Percentiles rank a stretch among this genome's conserved stretches.
Evolutionary conservation across 2,113 vertebrate genomes (phyloP).

Genomic region (Brachyhypopomus gauderio): DNA sequence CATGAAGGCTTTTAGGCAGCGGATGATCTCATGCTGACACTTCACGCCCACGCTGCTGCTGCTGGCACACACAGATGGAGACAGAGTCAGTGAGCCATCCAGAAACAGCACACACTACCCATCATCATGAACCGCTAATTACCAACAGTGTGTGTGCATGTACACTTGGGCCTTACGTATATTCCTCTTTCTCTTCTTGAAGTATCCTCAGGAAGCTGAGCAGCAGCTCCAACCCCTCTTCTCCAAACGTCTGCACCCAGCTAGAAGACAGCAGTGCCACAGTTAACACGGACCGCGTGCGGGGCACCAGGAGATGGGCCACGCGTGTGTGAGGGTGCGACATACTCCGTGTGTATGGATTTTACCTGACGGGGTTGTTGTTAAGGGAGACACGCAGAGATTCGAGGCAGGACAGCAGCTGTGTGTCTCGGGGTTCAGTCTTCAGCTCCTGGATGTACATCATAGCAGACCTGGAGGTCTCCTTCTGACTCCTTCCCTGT

Average conservation of each 20-base stretch:
- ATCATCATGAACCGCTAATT: background rate
- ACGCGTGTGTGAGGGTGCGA: background rate
- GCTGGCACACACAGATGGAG: background rate
- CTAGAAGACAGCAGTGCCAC: slow-evolving; percentile 60
- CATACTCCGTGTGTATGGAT: no score
- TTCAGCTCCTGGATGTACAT: slow-evolving; percentile 89
- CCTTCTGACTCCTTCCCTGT: slow-evolving; percentile 85
- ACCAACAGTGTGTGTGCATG: background rate
- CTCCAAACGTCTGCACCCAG: slow-evolving; percentile 92
- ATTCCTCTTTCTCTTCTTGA: slow-evolving; percentile 84
- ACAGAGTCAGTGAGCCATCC: background rate
- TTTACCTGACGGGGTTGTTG: slow-evolving; percentile 91
- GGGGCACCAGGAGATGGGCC: no score
- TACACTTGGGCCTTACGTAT: slow-evolving; percentile 68
- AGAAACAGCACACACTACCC: background rate
- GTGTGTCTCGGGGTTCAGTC: slow-evolving; percentile 77
- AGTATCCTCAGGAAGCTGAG: slow-evolving; percentile 80
- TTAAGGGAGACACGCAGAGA: slow-evolving; percentile 89
- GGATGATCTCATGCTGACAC: slow-evolving; percentile 87
- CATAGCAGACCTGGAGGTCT: slow-evolving; percentile 84
- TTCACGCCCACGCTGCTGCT: slow-evolving; percentile 66
- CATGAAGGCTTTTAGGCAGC: slow-evolving; percentile 91
- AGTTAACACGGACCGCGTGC: no score
- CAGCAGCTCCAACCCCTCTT: slow-evolving; percentile 82
- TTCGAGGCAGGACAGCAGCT: slow-evolving; percentile 84